Base-by-base conservation (phyloP, 1,140 invertebrate genomes). In the Gryllus bimaculatus region DNA sequence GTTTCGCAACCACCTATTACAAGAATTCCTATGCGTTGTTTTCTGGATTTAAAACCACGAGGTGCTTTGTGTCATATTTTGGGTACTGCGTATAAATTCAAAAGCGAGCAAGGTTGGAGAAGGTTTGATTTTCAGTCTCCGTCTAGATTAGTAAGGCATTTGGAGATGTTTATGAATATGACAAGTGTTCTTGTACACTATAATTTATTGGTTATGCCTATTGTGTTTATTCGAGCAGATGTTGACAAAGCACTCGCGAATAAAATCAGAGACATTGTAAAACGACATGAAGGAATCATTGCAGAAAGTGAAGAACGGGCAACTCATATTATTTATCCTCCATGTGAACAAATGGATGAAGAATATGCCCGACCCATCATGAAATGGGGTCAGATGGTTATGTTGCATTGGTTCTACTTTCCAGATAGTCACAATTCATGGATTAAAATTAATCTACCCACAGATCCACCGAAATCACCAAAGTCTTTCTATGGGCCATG, bases 371-470 rank as follows among this genome's bases (percentile, higher is more conserved):
- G 96, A 49, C 95, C 96, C 0, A 92, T 94, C 47, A 91, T 97
- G 85, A 91, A 92, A 83, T 90, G 95, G 79, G 95, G 96, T 77
- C 90, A 91, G 83, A 90, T 92, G 85, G 91, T 93, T 21, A 89
- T 98, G 82, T 88, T 99, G 81, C 96, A 98, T 85, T 98, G 96
- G 95, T 97, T 96, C 86, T 96, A 95, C 84, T 92, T 96, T 82
- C 94, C 95, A 8, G 94, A 96, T 85, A 97, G 95, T 81, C 95
- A 96, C 85, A 96, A 98, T 85, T 94, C 93, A 0, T 98, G 96
- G 96, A 90, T 93, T 0, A 90, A 89, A 79, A 88, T 93, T 81
- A 90, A 95, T 81, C 83, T 88, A 80, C 85, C 87, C 21, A 85
- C 86, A 83, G 87, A 88, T 66, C 84, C 85, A 13, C 85, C 86